Percentiles rank a stretch among this genome's conserved stretches.
Evolutionary conservation across 2,888 invertebrate species (phyloP).

Genomic region (Protula sp.): DNA sequence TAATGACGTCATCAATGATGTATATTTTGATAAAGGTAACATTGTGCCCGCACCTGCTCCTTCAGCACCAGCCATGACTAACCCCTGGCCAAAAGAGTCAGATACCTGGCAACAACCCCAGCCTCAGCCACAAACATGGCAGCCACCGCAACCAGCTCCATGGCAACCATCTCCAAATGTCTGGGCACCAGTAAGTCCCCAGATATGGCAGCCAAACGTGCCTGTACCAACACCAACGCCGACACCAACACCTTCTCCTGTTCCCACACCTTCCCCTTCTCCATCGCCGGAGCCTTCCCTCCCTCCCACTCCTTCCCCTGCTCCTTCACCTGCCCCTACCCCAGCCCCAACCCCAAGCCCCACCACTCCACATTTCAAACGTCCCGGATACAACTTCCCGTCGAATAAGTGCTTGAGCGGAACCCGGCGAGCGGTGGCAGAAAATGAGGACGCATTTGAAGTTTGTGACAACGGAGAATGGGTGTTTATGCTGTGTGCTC

Average conservation of each 20-base stretch:
- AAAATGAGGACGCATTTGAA: constrained; percentile 29
- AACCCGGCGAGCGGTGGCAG: constrained; percentile 1
- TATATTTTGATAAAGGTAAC: too few species aligned
- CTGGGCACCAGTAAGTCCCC: not conserved
- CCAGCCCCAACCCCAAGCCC: not conserved
- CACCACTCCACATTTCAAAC: not conserved
- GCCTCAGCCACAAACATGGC: not conserved
- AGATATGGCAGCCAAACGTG: not conserved
- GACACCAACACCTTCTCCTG: not conserved
- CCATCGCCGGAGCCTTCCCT: not conserved
- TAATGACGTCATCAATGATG: too few species aligned
- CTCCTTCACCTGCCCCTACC: not conserved
- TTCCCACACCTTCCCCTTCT: not conserved
- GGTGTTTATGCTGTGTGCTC: constrained; percentile 5
- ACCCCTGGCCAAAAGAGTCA: not conserved
- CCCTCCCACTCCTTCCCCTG: not conserved
- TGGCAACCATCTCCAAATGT: not conserved
- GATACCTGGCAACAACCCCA: not conserved
- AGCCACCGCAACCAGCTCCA: not conserved
- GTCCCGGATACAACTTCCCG: not conserved
- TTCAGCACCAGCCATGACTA: not conserved
- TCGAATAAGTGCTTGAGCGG: not conserved
- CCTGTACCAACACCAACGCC: not conserved
- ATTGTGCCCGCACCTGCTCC: too few species aligned
- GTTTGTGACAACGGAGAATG: constrained; percentile 7